Base-by-base conservation (phyloP, 2,797 vertebrate species). In the Eleutherodactylus coqui region DNA sequence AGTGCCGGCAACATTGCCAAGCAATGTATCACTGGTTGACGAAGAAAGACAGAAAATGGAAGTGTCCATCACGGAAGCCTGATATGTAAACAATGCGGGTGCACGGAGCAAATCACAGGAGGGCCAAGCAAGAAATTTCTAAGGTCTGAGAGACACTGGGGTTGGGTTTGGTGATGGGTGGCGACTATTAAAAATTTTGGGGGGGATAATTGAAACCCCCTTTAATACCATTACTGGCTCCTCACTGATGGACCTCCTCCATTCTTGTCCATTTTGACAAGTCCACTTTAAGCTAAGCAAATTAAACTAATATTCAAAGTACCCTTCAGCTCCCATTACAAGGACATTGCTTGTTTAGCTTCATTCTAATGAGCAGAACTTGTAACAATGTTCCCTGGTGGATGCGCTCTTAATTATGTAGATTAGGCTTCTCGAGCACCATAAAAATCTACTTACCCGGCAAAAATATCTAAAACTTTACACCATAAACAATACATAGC, bases 331-430 rank as follows among this genome's bases (percentile, higher is more conserved):
- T 45, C 34, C 38, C 17, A 80, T 64, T 45, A 80, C 58, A 80
- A 80, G 78, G 38, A 34, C 78, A 21, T 24, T 21, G 43, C 41
- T 79, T 79, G 41, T 45, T 47, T 64, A 32, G 78, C 27, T 47
- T 7, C 13, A 16, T 38, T 32, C 17, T 60, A 60, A 79, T 43
- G 36, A 67, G 29, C 41, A 80, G n/a, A 67, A 64, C 78, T 64
- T 64, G 78, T 67, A 80, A 64, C n/a, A 64, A 45, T 32, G 24
- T 47, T 80, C 78, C 78, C 58, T 19, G 58, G 78, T 47, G 78
- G 60, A 45, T 41, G 43, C 24, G 41, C 17, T 53, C 58, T 80
- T 80, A 80, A 80, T 80, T 80, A 80, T 80, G 41, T 38, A 80
- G 78, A 80, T 80, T 64, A 80, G 19, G 58, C 78, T 45, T 80